Evolutionary conservation across 53 echinoderm and acorn worm genomes (phyloP).

Genomic region (Crossaster papposus): DNA sequence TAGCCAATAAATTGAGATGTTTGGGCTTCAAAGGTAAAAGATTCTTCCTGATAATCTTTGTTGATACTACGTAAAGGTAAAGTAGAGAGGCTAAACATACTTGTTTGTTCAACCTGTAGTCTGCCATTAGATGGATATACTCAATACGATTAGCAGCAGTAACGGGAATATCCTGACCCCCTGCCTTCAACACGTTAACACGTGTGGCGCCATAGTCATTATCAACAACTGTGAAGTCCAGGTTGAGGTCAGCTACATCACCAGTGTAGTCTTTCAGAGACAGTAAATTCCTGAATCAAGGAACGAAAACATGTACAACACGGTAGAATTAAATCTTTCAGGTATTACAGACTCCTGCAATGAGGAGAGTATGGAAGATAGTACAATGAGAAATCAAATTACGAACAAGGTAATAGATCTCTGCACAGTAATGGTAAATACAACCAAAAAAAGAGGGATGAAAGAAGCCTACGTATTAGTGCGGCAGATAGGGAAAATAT

Average conservation of each 20-base stretch:
- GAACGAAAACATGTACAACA: not conserved
- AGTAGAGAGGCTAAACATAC: too few species aligned
- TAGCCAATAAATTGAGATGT: too few species aligned
- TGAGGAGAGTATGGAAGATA: not conserved
- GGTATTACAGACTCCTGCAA: slow-evolving; percentile 79
- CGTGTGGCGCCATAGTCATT: slow-evolving; percentile 80
- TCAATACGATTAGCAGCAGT: slow-evolving; percentile 91
- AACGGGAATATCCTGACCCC: slow-evolving; percentile 85
- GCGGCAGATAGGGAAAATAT: too few species aligned
- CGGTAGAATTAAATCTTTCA: slow-evolving; percentile 77
- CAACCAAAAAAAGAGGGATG: not conserved
- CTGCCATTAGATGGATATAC: slow-evolving; percentile 97
- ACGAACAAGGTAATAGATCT: not conserved
- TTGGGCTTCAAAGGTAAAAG: too few species aligned
- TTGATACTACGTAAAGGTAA: too few species aligned
- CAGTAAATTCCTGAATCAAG: slow-evolving; percentile 74
- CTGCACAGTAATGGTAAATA: not conserved
- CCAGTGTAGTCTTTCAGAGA: slow-evolving; percentile 92
- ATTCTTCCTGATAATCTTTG: too few species aligned
- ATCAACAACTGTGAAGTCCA: slow-evolving; percentile 89
- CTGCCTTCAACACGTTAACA: slow-evolving; percentile 84
- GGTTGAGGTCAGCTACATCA: slow-evolving; percentile 80
- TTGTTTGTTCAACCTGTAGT: slow-evolving; percentile 98
- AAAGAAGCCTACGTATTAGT: too few species aligned
- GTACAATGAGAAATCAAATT: not conserved